These are phyloP conservation scores for Gadus chalcogrammus DNA, from an alignment of 2,113 vertebrate species.

Conservation along the genomic window DNA sequence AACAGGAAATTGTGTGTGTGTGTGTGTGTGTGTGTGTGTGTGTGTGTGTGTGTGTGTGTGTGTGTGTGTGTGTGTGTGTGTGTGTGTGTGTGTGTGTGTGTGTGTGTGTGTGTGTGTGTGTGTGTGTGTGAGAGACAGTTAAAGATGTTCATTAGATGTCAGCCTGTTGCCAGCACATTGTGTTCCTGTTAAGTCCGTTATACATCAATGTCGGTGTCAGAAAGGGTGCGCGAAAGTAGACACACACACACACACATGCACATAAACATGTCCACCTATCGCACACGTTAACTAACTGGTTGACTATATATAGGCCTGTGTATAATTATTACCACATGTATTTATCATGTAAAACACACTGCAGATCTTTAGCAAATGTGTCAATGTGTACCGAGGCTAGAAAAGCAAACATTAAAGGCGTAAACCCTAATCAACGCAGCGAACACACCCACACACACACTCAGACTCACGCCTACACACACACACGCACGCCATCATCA, in stretches of 20 bases:
- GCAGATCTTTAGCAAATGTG: not conserved
- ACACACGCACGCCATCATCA: conserved; percentile 17
- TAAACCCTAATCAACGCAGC: conserved; percentile 23
- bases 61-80: not conserved
- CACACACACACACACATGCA: conserved; percentile 1
- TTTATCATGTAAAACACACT: conserved; percentile 1
- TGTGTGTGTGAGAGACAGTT: not conserved
- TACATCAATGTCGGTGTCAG: conserved; percentile 15
- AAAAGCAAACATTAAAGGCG: conserved; percentile 24
- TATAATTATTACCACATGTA: not conserved
- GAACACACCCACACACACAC: conserved; percentile 21
- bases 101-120: not conserved
- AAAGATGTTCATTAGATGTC: conserved; percentile 14
- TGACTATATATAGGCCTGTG: not conserved
- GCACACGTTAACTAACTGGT: not conserved
- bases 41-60: not conserved
- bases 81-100: conserved; percentile 7
- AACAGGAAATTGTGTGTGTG: not conserved
- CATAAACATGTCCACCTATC: conserved; percentile 1
- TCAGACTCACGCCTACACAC: not conserved
- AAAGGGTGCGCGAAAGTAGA: not conserved
- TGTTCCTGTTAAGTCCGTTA: conserved; percentile 1
- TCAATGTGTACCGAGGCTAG: not conserved
- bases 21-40: conserved; percentile 4
- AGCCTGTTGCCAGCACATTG: not conserved